Conservation (phyloP, 2,888 invertebrate genomes). For the Lepeophtheirus nordmannii region DNA sequence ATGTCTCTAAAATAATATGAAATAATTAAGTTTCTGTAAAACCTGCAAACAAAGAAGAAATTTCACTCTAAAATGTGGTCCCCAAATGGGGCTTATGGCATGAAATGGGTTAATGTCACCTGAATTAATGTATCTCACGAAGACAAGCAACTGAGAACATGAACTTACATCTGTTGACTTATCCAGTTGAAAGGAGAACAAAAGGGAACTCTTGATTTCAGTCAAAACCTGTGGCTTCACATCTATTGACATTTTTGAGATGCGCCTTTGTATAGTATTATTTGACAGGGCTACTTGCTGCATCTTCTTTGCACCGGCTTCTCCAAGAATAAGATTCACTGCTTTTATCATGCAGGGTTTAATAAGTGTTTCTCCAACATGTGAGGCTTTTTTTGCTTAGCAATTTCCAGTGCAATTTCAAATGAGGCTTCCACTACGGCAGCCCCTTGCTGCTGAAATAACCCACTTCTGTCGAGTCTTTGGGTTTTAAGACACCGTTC, state of each 20-base stretch:
- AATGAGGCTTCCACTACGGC: not conserved
- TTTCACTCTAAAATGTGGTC: too few species aligned
- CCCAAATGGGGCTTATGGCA: too few species aligned
- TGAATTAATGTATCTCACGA: slow-evolving; percentile 16
- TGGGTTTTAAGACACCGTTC: too few species aligned
- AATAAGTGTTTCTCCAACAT: not conserved
- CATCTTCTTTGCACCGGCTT: not conserved
- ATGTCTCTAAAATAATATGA: too few species aligned
- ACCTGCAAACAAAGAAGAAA: too few species aligned
- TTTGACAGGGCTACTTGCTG: not conserved
- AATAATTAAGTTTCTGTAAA: too few species aligned
- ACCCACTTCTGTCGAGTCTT: too few species aligned
- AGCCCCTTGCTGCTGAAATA: not conserved
- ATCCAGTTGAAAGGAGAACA: slow-evolving; percentile 10
- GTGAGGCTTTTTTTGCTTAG: slow-evolving; percentile 2
- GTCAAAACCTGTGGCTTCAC: not conserved
- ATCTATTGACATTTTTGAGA: slow-evolving; percentile 9
- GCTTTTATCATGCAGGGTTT: not conserved
- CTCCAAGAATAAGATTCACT: not conserved
- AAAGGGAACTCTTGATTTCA: not conserved
- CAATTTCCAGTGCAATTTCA: not conserved
- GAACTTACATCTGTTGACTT: slow-evolving; percentile 10
- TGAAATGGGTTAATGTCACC: too few species aligned
- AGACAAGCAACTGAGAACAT: slow-evolving; percentile 1
- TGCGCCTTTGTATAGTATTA: not conserved